A percentile compares a stretch with the other conserved stretches of the same genome.
Evolutionary conservation across 2,888 invertebrate genomes (phyloP).

Genomic region (Melolontha melolontha): DNA sequence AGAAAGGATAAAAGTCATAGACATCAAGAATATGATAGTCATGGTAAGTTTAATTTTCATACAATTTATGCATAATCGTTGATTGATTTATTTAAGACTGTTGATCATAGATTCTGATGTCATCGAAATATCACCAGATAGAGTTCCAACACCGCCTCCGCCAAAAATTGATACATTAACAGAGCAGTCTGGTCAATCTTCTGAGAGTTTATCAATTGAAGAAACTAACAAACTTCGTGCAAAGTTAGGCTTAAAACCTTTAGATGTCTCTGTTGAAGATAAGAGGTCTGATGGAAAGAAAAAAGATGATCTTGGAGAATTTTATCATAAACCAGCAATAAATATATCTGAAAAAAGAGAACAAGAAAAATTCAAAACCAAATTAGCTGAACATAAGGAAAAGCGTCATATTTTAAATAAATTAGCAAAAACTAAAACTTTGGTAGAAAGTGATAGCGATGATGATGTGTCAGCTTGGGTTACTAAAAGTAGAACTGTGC

Average conservation of each 20-base stretch:
- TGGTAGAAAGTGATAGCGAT: slow-evolving; percentile 82
- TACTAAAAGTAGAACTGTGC: slow-evolving; percentile 78
- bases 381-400: slow-evolving; percentile 81
- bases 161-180: slow-evolving; percentile 55
- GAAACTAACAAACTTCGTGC: slow-evolving; percentile 91
- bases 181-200: slow-evolving; percentile 62
- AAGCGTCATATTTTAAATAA: slow-evolving; percentile 82
- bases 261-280: slow-evolving; percentile 74
- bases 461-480: slow-evolving; percentile 88
- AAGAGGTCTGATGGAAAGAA: slow-evolving; percentile 68
- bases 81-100: slow-evolving; percentile 20
- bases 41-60: slow-evolving; percentile 67
- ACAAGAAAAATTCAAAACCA: slow-evolving; percentile 85
- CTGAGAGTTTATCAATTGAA: slow-evolving; percentile 78
- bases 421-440: slow-evolving; percentile 69
- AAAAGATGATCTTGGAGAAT: slow-evolving; percentile 78
- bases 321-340: slow-evolving; percentile 87
- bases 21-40: slow-evolving; percentile 66
- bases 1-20: slow-evolving; percentile 60
- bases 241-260: slow-evolving; percentile 92
- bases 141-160: slow-evolving; percentile 58
- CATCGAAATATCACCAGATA: slow-evolving; percentile 58
- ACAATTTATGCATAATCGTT: slow-evolving; percentile 1
- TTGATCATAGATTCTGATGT: slow-evolving; percentile 59
- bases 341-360: slow-evolving; percentile 80